Base-by-base conservation (phyloP, 2,113 vertebrate species). In the Pedionomus torquatus region DNA sequence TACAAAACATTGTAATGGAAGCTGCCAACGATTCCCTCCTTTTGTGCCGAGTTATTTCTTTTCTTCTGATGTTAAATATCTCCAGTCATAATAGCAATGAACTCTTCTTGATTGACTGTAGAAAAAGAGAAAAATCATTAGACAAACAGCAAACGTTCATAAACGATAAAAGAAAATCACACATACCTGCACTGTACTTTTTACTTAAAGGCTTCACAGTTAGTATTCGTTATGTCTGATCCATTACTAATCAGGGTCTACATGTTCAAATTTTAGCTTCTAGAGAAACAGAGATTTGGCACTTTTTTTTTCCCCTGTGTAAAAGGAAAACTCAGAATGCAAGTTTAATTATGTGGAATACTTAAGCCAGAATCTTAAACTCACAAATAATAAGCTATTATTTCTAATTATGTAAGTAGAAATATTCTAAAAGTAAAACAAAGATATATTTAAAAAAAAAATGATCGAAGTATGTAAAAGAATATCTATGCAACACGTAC, bases 21-120 rank as follows among this genome's bases (percentile, higher is more conserved):
- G 94, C 78, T 92, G 74, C 65, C 91, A 90, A 81, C 7, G 60
- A 84, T 55, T 58, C 49, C 61, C 90, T 54, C n/a, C 17, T 85
- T 90, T 49, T 63, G 61, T 87, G 79, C 30, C 4, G n/a, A 92
- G 64, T 83, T 94, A 26, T 24, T 89, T 93, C 55, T 82, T 93
- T 95, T 88, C 97, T 97, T 97, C 60, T 44, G 93, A 93, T 94
- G 93, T 98, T 98, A 99, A 90, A 99, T 98, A 95, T 99, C 99
- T 96, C 98, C 98, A 2, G 98, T 99, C 99, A 99, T 99, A 96
- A 99, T 99, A 96, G 99, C 98, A 96, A 99, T 98, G 96, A 99
- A 99, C 96, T 99, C 99, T 52, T 99, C 99, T 97, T 99, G 99
- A 96, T 99, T 99, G 95, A 99, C 99, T 99, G 97, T 26, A 92